Base-by-base conservation (phyloP, 2,888 invertebrate species). In the Smittia sp. region DNA sequence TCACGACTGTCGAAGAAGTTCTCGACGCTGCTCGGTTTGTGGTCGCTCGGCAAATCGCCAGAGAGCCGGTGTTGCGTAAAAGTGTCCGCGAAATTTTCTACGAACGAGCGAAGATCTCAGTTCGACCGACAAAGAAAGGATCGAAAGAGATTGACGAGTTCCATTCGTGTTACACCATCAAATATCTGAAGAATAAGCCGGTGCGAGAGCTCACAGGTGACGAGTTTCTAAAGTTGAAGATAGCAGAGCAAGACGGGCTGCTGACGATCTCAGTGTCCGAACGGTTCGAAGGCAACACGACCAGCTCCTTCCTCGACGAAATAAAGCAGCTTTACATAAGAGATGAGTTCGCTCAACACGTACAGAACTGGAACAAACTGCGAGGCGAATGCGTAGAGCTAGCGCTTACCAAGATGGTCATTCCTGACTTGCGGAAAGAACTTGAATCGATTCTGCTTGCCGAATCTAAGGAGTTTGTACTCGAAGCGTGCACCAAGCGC, bases 81-180 rank as follows among this genome's bases (percentile, higher is more conserved):
- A 90, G 91, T 77, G 87, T 96, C 7, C 85, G 98, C 0, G 94
- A 94, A 81, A 90, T 91, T 62, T 92, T 93, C 80, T 91, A 92
- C 78, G 96, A 96, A 80, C 85, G 95, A 11, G 96, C 96, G 1
- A 93, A 92, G 76, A 80, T 99, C 74, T 86, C 86, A 75, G 90
- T 93, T 0, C 80, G 81, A 0, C 96, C 98, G 0, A 98, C 98
- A 0, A 92, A 92, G 79, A 91, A 92, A 76, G 99, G 99, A 0
- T 79, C 91, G 41, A 96, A 96, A 82, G 93, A 95, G 78, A 96
- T 99, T 75, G 99, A 99, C 80, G 98, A 99, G 83, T 90, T 90
- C 76, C 97, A 99, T 81, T 86, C 91, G 0, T 91, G 93, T 77
- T 95, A 87, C 79, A 88, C 89, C 39, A 86, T 94, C 86, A 97